A percentile compares a stretch with the other conserved stretches of the same genome.
phyloP scores from a whole-genome alignment of 2,888 invertebrate species.

The Acronicta leporina region DNA sequence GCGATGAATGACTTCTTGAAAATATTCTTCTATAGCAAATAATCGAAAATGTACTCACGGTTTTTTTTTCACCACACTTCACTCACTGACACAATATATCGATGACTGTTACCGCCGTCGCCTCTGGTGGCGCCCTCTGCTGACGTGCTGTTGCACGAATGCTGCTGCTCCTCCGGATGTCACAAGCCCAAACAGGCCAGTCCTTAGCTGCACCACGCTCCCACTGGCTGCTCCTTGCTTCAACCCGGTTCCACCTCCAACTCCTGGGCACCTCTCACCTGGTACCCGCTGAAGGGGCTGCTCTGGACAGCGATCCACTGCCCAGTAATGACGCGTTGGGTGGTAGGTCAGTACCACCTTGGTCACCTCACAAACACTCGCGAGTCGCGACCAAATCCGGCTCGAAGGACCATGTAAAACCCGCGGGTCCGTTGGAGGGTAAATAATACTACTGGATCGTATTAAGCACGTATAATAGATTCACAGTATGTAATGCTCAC shows the following conservation, averaged over 20 bases:
- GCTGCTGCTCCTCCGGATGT: not conserved
- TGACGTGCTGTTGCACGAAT: too few species aligned
- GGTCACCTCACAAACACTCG: not conserved
- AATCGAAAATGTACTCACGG: slow-evolving; percentile 4
- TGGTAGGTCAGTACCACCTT: too few species aligned
- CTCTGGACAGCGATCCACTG: slow-evolving; percentile 1
- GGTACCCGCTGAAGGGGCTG: not conserved
- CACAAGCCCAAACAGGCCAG: not conserved
- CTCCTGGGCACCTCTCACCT: slow-evolving; percentile 1
- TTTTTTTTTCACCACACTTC: not conserved
- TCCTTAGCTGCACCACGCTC: not conserved
- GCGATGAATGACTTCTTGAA: too few species aligned
- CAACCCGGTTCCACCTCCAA: not conserved
- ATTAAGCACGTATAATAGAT: too few species aligned
- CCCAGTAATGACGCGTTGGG: slow-evolving; percentile 6
- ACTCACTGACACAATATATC: slow-evolving; percentile 1
- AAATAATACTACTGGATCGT: too few species aligned
- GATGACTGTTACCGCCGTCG: not conserved
- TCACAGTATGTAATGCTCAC: too few species aligned
- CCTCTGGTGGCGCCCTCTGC: slow-evolving; percentile 1
- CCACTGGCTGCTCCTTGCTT: not conserved
- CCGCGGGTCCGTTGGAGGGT: too few species aligned
- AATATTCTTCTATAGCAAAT: not conserved
- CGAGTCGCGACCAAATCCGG: not conserved
- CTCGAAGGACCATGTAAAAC: not conserved